phyloP scores from a whole-genome alignment of 1,140 invertebrate genomes.

The Drepana arcuata region DNA sequence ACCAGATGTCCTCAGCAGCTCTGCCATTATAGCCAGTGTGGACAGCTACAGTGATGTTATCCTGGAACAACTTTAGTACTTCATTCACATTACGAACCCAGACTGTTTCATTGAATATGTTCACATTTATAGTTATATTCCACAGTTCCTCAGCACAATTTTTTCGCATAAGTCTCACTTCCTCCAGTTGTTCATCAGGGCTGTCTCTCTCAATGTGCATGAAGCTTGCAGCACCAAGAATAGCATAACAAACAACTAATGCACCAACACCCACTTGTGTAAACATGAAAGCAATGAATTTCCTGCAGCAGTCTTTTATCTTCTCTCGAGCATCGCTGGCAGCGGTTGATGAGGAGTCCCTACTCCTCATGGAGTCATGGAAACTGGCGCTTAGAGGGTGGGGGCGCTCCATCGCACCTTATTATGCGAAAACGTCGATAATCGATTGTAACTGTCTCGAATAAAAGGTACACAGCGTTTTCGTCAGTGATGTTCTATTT shows the following conservation, averaged over 20 bases:
- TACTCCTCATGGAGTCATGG: slow-evolving; percentile 75
- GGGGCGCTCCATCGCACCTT: slow-evolving; percentile 41
- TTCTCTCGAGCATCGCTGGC: slow-evolving; percentile 79
- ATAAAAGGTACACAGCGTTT: too few relatives aligned
- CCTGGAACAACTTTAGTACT: slow-evolving; percentile 80
- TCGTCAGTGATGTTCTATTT: too few relatives aligned
- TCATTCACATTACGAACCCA: slow-evolving; percentile 80
- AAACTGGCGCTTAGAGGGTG: slow-evolving; percentile 43
- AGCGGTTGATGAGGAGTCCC: slow-evolving; percentile 78
- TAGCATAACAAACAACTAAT: slow-evolving; percentile 94
- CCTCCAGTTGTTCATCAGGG: slow-evolving; percentile 72
- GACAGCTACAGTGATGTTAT: slow-evolving; percentile 79
- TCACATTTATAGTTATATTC: slow-evolving; percentile 80
- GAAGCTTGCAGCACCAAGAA: slow-evolving; percentile 95
- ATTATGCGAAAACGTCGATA: too few relatives aligned
- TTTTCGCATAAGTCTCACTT: slow-evolving; percentile 67
- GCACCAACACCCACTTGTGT: slow-evolving; percentile 96
- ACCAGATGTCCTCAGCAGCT: slow-evolving; percentile 82
- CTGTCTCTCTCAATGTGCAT: slow-evolving; percentile 85
- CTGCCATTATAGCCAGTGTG: slow-evolving; percentile 85
- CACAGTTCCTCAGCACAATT: slow-evolving; percentile 79
- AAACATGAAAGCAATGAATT: slow-evolving; percentile 92
- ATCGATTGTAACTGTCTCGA: too few relatives aligned
- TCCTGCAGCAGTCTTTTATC: slow-evolving; percentile 86
- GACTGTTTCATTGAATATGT: slow-evolving; percentile 82